phyloP scores from a whole-genome alignment of 1,140 invertebrate genomes.

The Lepidotrigona ventralis region DNA sequence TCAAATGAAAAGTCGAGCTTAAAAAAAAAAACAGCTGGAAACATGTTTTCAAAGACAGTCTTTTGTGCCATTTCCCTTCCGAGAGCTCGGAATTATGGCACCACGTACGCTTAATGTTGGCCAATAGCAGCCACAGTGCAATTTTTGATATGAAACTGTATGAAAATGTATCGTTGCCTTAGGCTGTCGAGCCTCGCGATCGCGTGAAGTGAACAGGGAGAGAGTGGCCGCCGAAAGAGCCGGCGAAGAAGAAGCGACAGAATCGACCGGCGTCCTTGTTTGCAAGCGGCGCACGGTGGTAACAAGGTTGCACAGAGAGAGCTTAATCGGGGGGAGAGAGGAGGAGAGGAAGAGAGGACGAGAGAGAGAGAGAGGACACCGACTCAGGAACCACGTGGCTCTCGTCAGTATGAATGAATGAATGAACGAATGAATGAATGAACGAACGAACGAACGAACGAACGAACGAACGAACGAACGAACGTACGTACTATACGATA shows the following conservation, averaged over 20 bases:
- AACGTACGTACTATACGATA: conserved; percentile 64
- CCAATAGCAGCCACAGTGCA: too few species aligned
- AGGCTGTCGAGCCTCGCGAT: too few species aligned
- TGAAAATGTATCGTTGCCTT: background rate
- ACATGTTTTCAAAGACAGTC: too few species aligned
- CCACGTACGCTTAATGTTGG: too few species aligned
- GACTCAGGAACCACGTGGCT: conserved; percentile 67
- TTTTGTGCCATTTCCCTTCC: too few species aligned
- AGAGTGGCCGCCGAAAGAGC: background rate
- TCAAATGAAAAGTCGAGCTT: too few species aligned
- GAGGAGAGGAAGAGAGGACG: conserved; percentile 55
- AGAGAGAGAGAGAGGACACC: conserved; percentile 60
- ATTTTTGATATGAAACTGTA: too few species aligned
- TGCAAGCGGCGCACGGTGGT: conserved; percentile 42
- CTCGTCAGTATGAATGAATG: conserved; percentile 70
- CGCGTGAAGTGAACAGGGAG: too few species aligned
- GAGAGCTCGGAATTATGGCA: too few species aligned
- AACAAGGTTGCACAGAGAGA: conserved; percentile 54
- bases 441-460: too few species aligned
- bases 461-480: too few species aligned
- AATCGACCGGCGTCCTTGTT: conserved; percentile 46
- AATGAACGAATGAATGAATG: conserved; percentile 46
- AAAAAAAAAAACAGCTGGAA: too few species aligned
- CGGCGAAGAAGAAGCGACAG: conserved; percentile 6
- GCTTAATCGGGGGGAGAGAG: conserved; percentile 33